These are phyloP conservation scores for Ramazzottius varieornatus DNA, from an alignment of 2,888 invertebrate genomes.

Conservation along the genomic window DNA sequence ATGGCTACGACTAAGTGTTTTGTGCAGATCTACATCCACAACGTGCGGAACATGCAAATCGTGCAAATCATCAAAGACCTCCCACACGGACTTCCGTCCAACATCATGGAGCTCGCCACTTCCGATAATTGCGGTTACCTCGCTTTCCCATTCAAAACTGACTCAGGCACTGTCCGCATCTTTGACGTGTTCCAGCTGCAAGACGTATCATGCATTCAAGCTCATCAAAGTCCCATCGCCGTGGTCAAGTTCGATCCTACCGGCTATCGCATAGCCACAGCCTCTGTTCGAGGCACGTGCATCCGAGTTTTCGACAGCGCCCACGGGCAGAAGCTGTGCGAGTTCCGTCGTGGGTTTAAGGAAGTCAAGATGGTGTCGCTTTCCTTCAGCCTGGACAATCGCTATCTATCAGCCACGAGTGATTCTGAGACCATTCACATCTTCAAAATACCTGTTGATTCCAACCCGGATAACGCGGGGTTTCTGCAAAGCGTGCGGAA, in stretches of 20 bases:
- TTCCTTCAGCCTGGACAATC: background rate
- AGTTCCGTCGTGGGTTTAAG: background rate
- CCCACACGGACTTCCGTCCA: background rate
- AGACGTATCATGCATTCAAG: background rate
- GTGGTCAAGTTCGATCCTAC: background rate
- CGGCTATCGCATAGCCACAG: constrained; percentile 9
- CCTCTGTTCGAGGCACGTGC: constrained; percentile 9
- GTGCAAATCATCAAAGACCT: background rate
- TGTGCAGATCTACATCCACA: constrained; percentile 2
- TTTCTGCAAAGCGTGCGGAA: background rate
- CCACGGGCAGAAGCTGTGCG: background rate
- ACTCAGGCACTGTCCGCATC: background rate
- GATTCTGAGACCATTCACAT: background rate
- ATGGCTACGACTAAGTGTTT: too few relatives aligned
- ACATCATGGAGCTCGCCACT: background rate
- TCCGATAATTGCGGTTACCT: constrained; percentile 2
- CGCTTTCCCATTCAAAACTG: background rate
- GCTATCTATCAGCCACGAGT: background rate
- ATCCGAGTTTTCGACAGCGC: background rate
- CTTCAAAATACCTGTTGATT: background rate
- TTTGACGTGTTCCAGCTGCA: constrained; percentile 2
- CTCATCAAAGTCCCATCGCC: background rate
- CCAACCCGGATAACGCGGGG: background rate
- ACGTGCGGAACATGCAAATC: constrained; percentile 4
- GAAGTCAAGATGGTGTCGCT: background rate